A percentile compares a stretch with the other conserved stretches of the same genome.
These are phyloP conservation scores for Phyto melanocephala DNA, from an alignment of 2,888 invertebrate genomes.

Conservation along the genomic window DNA sequence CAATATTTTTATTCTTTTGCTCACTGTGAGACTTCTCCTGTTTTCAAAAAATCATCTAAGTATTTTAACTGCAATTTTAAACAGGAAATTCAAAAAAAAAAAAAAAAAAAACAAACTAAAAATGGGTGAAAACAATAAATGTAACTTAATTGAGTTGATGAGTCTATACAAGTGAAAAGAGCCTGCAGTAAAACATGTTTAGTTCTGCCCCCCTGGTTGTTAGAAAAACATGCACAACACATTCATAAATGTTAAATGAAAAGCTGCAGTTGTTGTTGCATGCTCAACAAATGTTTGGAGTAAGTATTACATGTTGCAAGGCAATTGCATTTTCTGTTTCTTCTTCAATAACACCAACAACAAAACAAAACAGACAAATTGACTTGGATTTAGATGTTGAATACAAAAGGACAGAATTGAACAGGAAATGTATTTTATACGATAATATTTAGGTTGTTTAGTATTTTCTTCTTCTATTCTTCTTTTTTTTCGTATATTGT, in stretches of 20 bases:
- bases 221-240: conserved; percentile 30
- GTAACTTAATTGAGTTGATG: conserved; percentile 21
- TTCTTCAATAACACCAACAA: not conserved
- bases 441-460: not conserved
- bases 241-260: conserved; percentile 31
- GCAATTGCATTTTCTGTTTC: not conserved
- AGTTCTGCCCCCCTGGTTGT: not conserved
- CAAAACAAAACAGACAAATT: conserved; percentile 22
- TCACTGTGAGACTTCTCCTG: too few species aligned
- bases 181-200: conserved; percentile 18
- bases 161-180: not conserved
- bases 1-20: too few species aligned
- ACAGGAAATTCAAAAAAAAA: not conserved
- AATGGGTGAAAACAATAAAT: too few species aligned
- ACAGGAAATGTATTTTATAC: conserved; percentile 4
- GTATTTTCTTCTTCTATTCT: too few species aligned
- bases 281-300: not conserved
- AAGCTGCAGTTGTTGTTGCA: conserved; percentile 21
- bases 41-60: too few species aligned
- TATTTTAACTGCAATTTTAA: not conserved
- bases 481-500: too few species aligned
- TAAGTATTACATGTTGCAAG: not conserved
- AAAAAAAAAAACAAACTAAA: not conserved
- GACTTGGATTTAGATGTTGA: conserved; percentile 27
- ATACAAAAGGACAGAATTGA: conserved; percentile 20